A percentile compares a stretch with the other conserved stretches of the same genome.
Evolutionary conservation across 2,888 invertebrate genomes (phyloP).

Genomic region (Odontomyia ornata): DNA sequence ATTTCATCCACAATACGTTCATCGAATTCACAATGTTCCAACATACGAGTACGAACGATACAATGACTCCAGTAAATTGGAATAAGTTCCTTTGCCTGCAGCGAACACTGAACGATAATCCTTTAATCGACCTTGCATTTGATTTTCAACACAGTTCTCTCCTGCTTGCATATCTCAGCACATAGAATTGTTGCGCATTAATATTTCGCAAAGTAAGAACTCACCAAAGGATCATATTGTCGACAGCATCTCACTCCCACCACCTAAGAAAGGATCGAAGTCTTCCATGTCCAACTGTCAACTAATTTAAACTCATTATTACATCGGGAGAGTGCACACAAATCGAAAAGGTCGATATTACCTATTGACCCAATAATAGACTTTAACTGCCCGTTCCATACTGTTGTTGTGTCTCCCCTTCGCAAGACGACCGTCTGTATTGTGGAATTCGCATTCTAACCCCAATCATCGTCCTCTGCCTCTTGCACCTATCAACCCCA

Average conservation of each 20-base stretch:
- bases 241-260: too few species aligned
- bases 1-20: too few species aligned
- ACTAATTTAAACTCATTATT: conserved; percentile 33
- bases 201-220: too few species aligned
- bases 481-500: too few species aligned
- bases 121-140: conserved; percentile 27
- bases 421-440: neutral
- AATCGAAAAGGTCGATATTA: conserved; percentile 40
- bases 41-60: too few species aligned
- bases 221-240: too few species aligned
- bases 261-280: too few species aligned
- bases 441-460: neutral
- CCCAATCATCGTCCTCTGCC: too few species aligned
- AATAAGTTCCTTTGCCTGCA: conserved; percentile 29
- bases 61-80: conserved; percentile 16
- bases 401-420: neutral
- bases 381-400: conserved; percentile 1
- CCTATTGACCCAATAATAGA: conserved; percentile 43
- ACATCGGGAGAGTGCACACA: conserved; percentile 13
- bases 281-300: neutral
- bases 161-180: neutral
- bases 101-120: conserved; percentile 30
- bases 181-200: too few species aligned
- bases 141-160: neutral
- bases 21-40: too few species aligned